Base-by-base conservation (phyloP, 2,888 invertebrate genomes). In the Athalia rosae region DNA sequence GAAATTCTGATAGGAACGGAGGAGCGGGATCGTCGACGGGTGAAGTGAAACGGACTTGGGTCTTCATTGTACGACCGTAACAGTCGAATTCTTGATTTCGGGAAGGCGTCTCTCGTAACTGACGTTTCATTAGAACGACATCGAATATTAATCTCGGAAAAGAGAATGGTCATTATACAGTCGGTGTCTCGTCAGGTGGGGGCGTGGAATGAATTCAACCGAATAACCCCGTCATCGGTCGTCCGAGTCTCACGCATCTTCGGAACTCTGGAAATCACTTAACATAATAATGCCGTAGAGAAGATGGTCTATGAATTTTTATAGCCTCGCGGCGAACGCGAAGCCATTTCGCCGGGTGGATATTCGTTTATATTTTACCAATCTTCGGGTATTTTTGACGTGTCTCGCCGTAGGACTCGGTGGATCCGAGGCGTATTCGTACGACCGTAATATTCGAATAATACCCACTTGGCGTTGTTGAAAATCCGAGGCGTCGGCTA, bases 401-500 rank as follows among this genome's bases (percentile, higher is more conserved):
- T 28, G 28, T 28, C 28, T 28, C 28, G 28, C 28, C 28, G 28
- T 28, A 28, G 28, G 28, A 28, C 28, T 28, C 28, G 28, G 28
- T 28, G 28, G 28, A 28, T 28, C 28, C 28, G 28, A 28, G 28
- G 28, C 28, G 28, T 28, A 28, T 28, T 28, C 28, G 28, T 2
- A 28, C 28, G 28, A 28, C 28, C 28, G 28, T 2, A 28, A 28
- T 28, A 28, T 28, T 28, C 28, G 28, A 28, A 28, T 28, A 28
- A 28, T 28, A 28, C 28, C 28, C 28, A 28, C 28, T 28, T 28
- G 28, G 28, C 66, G 45, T 61, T 5, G 64, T 53, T 13, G 81
- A 79, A 79, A 76, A 62, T 61, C 66, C 43, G 64, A 64, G 66
- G 67, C 79, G 77, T 61, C 63, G 79, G 78, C 80, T 69, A 61